phyloP scores from a whole-genome alignment of 1,140 invertebrate genomes.

The Spodoptera frugiperda region DNA sequence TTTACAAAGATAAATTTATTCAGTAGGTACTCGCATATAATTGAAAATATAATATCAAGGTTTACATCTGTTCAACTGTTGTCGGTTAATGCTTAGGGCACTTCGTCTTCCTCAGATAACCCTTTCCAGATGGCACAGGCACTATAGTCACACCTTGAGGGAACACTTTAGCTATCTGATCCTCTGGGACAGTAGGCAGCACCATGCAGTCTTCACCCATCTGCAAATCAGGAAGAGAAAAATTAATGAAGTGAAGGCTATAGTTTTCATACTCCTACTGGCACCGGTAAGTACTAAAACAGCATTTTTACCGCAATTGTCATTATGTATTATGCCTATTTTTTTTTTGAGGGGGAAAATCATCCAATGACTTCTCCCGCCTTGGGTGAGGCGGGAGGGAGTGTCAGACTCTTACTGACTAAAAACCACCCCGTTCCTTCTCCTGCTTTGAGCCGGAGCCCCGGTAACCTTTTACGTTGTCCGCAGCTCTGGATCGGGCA shows the following conservation, averaged over 20 bases:
- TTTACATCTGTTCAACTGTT: neutral
- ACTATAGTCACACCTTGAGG: slow-evolving; percentile 89
- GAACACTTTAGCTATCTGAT: slow-evolving; percentile 90
- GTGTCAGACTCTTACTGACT: too few species aligned
- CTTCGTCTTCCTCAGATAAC: slow-evolving; percentile 91
- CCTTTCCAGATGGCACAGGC: slow-evolving; percentile 92
- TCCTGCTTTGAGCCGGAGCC: too few species aligned
- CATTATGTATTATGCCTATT: too few species aligned
- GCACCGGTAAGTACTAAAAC: too few species aligned
- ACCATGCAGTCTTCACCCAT: slow-evolving; percentile 94
- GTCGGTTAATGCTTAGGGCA: slow-evolving; percentile 76
- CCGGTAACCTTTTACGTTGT: too few species aligned
- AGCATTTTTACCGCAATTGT: too few species aligned
- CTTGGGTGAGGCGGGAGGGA: too few species aligned
- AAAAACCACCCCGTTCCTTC: too few species aligned
- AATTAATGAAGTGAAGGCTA: neutral
- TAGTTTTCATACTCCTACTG: too few species aligned
- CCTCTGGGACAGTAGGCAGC: slow-evolving; percentile 90
- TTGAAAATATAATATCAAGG: neutral
- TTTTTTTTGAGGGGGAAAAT: too few species aligned
- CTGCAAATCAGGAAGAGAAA: slow-evolving; percentile 54
- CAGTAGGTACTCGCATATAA: neutral
- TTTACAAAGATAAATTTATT: slow-evolving; percentile 1
- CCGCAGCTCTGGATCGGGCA: too few species aligned
- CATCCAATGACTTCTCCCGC: too few species aligned